Conservation (phyloP, 1,140 invertebrate species). For the Leptinotarsa undecemlineata region DNA sequence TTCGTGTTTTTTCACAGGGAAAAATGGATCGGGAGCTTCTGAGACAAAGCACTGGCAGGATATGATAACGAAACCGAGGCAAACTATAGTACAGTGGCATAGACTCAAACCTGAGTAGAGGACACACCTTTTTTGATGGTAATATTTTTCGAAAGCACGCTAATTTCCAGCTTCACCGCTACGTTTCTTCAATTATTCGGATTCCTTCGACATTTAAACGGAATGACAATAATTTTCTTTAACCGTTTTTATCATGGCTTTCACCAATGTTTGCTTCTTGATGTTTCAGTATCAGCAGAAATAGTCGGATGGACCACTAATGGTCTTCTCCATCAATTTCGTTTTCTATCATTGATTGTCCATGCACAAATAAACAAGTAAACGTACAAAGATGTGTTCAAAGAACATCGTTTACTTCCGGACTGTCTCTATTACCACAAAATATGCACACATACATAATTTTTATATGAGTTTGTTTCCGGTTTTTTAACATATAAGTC, state of each 20-base stretch:
- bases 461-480: neutral
- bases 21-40: conserved; percentile 86
- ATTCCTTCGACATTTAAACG: conserved; percentile 19
- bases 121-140: neutral
- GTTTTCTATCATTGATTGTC: neutral
- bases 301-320: no score
- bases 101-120: conserved; percentile 81
- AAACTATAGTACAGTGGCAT: conserved; percentile 92
- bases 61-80: conserved; percentile 93
- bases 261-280: no score
- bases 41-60: conserved; percentile 95
- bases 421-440: conserved; percentile 19
- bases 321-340: no score
- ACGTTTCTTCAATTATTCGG: neutral
- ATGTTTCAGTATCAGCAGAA: no score
- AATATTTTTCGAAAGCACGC: conserved; percentile 28
- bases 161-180: neutral
- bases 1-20: conserved; percentile 66
- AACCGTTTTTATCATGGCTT: no score
- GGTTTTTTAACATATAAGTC: conserved; percentile 16
- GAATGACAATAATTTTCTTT: conserved; percentile 25
- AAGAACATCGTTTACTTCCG: neutral
- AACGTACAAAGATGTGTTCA: neutral
- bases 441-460: conserved; percentile 20
- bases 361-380: neutral